These are phyloP conservation scores for Alaudala cheleensis DNA, from an alignment of 2,113 vertebrate species.

Conservation along the genomic window DNA sequence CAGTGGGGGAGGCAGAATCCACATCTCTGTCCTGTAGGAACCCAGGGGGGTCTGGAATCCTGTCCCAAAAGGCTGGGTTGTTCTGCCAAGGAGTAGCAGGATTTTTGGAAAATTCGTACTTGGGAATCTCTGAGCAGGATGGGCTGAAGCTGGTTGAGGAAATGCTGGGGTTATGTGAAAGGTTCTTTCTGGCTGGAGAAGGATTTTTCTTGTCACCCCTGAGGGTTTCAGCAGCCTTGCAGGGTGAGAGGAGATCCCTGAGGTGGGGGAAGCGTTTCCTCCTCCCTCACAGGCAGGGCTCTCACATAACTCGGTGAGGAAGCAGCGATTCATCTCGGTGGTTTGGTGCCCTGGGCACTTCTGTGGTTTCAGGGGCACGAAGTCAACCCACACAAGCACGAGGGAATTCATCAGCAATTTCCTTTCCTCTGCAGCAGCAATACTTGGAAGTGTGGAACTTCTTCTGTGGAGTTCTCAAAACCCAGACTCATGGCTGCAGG, in stretches of 20 bases:
- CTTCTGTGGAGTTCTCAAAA: not conserved
- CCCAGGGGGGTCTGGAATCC: accelerated
- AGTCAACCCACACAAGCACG: not conserved
- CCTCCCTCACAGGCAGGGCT: accelerated
- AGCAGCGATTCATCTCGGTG: not conserved
- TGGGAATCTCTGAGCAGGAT: not conserved
- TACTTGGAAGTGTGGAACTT: not conserved
- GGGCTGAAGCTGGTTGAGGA: not conserved
- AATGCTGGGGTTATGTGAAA: not conserved
- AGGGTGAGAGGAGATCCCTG: accelerated
- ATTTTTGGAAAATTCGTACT: not conserved
- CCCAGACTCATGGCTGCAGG: accelerated
- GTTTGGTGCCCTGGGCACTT: not conserved
- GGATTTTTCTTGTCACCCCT: not conserved
- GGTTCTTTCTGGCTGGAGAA: not conserved
- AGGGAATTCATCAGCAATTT: not conserved
- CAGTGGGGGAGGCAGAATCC: not conserved
- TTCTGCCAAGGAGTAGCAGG: accelerated
- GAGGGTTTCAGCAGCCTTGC: not conserved
- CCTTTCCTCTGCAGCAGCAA: not conserved
- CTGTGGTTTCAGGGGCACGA: not conserved
- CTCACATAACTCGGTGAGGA: accelerated
- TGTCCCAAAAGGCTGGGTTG: accelerated
- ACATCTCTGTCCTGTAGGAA: too few relatives aligned
- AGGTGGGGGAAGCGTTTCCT: accelerated